These are phyloP conservation scores for Meloidogyne floridensis DNA, from an alignment of 1,140 invertebrate genomes.

Conservation along the genomic window DNA sequence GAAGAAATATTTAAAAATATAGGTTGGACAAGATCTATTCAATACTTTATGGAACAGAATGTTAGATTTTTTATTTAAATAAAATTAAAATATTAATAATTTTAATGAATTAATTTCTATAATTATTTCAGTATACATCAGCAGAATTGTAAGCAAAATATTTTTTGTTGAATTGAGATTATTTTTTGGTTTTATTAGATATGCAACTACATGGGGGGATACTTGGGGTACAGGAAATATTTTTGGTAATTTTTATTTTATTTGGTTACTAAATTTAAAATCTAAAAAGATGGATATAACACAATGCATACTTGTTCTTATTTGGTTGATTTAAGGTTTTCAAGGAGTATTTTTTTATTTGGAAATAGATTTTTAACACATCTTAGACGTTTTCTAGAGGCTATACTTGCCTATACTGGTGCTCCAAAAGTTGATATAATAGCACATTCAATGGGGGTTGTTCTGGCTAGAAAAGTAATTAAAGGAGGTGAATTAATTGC, in stretches of 20 bases:
- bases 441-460: constrained; percentile 60
- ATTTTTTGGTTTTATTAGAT: not conserved
- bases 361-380: not conserved
- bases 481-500: constrained; percentile 64
- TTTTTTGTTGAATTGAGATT: not conserved
- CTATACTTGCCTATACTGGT: constrained; percentile 60
- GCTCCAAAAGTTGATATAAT: constrained; percentile 63
- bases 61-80: not conserved
- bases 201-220: constrained; percentile 64
- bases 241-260: constrained; percentile 42
- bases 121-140: constrained; percentile 37
- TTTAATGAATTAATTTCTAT: not conserved
- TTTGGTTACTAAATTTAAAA: not conserved
- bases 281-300: constrained; percentile 33
- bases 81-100: not conserved
- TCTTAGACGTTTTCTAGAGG: constrained; percentile 55
- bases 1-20: constrained; percentile 16
- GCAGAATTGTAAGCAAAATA: constrained; percentile 59
- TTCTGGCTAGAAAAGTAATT: constrained; percentile 55
- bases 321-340: constrained; percentile 53
- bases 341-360: not conserved
- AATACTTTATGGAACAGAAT: constrained; percentile 65
- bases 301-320: constrained; percentile 63
- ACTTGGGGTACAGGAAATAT: constrained; percentile 65
- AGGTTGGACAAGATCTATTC: constrained; percentile 60